These are phyloP conservation scores for Notospermus geniculatus DNA, from an alignment of 1,140 invertebrate species.

Conservation along the genomic window DNA sequence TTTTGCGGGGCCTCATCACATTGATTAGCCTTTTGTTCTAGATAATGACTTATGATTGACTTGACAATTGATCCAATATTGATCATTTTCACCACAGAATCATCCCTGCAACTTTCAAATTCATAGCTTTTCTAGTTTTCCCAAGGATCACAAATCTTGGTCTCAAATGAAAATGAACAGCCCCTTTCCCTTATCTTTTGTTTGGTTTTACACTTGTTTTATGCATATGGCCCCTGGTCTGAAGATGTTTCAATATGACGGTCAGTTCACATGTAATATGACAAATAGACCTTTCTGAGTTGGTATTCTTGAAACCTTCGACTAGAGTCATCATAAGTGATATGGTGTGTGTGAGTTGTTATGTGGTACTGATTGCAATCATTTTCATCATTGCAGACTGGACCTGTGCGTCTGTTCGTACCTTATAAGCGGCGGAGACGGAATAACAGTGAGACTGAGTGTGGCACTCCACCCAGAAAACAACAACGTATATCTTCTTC, in stretches of 20 bases:
- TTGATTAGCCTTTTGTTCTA: no score
- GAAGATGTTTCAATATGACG: no score
- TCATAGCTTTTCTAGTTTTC: no score
- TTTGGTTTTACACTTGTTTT: conserved; percentile 89
- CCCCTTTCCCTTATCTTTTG: no score
- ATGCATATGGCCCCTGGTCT: conserved; percentile 93
- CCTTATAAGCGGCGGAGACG: conserved; percentile 76
- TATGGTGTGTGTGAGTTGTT: background rate
- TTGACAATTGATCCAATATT: no score
- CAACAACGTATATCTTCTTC: conserved; percentile 26
- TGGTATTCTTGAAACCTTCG: background rate
- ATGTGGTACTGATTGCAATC: no score
- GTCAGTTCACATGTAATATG: background rate
- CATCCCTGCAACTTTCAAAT: no score
- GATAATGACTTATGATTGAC: no score
- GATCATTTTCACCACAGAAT: no score
- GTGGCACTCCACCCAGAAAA: conserved; percentile 30
- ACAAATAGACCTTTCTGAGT: background rate
- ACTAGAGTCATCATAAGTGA: background rate
- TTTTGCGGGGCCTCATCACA: no score
- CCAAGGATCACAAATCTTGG: no score
- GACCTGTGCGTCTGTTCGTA: conserved; percentile 84
- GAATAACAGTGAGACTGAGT: conserved; percentile 44
- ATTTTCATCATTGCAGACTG: conserved; percentile 64
- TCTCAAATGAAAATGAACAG: no score